Base-by-base conservation (phyloP, 1,140 invertebrate genomes). In the Bathynomus jamesi region DNA sequence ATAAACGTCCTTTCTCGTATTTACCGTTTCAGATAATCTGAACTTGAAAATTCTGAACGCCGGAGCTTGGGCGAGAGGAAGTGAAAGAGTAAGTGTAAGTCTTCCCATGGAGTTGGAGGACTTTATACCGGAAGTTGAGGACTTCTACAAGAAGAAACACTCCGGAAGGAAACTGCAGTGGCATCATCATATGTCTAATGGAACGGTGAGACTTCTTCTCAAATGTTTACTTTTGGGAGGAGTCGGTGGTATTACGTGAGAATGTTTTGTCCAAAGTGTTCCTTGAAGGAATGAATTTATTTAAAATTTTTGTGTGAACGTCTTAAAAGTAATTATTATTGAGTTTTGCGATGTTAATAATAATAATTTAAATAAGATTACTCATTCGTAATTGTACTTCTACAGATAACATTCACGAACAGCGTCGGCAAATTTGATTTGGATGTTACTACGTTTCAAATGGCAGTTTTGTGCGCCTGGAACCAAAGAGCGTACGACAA, bases 131-230 rank as follows among this genome's bases (percentile, higher is more conserved):
- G 95, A 99, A 85, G 92, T 96, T 24, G 93, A 95, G 83, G 93
- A 95, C 76, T 95, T 95, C 84, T 94, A 95, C 80, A 92, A 89
- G 85, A 98, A 91, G 83, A 98, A 98, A 81, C 96, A 99, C 84
- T 95, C 90, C 80, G 96, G 96, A n/a, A 85, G 97, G 62, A 99
- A 98, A 83, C 86, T 99, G 53, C 95, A 97, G 83, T 99, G 98
- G 98, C 96, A 99, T 83, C 96, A 99, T 86, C 95, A 99, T 79
- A 99, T 99, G 95, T 98, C 96, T 62, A 98, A 98, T 86, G 97
- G 96, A 78, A 96, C 94, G 31, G 87, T 89, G 85, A 80, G 74
- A 24, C 8, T 17, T 3, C n/a, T n/a, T n/a, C n/a, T n/a, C n/a
- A n/a, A n/a, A n/a, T n/a, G n/a, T n/a, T n/a, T 46, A 46, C 40